Evolutionary conservation across 2,888 invertebrate genomes (phyloP).

Genomic region (Hymenopus coronatus): DNA sequence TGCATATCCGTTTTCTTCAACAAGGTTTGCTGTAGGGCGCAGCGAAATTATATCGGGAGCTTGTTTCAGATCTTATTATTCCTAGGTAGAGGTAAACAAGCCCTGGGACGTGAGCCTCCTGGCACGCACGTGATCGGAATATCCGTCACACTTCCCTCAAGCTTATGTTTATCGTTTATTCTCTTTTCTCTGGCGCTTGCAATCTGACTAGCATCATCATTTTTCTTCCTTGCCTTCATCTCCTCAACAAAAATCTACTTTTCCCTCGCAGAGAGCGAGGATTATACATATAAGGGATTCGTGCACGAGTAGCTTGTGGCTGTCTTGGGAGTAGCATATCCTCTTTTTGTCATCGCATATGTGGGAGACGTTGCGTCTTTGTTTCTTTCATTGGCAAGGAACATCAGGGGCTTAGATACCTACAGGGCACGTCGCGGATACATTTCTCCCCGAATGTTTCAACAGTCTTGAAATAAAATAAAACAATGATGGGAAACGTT

Average conservation of each 20-base stretch:
- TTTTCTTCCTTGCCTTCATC: not conserved
- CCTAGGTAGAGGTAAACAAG: conserved; percentile 5
- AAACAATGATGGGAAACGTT: no score
- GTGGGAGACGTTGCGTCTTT: not conserved
- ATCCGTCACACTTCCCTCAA: not conserved
- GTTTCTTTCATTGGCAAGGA: not conserved
- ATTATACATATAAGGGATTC: conserved; percentile 1
- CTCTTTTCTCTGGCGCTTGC: not conserved
- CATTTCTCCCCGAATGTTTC: no score
- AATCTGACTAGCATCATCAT: not conserved
- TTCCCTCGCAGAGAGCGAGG: not conserved
- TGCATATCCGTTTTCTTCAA: not conserved
- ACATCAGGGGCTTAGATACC: no score
- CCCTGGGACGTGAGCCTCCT: not conserved
- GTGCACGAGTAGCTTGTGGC: not conserved
- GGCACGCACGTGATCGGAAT: not conserved
- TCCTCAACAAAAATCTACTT: not conserved
- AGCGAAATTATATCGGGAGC: conserved; percentile 10
- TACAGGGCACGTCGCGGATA: no score
- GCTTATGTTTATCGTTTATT: not conserved
- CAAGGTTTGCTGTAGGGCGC: not conserved
- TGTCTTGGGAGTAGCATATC: not conserved
- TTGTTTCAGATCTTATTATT: not conserved
- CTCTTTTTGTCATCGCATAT: not conserved
- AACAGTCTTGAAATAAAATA: no score